phyloP scores from a whole-genome alignment of 2,113 vertebrate genomes.

The Fulica atra region DNA sequence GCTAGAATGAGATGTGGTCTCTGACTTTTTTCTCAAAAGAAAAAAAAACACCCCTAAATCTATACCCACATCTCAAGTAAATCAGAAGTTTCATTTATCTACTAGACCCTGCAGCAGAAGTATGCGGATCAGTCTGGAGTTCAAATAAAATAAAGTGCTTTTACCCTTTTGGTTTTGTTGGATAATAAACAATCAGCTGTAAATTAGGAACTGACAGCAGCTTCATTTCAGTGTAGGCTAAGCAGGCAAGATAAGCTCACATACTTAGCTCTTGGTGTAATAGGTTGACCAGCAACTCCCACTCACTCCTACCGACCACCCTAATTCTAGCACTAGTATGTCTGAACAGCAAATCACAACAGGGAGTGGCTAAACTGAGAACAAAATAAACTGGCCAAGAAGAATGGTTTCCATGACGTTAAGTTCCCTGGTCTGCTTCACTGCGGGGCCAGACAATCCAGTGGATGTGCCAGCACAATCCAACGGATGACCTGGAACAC shows the following conservation, averaged over 20 bases:
- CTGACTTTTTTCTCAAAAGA: neutral
- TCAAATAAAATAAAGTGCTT: neutral
- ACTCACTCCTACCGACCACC: neutral
- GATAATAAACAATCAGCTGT: neutral
- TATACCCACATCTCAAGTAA: neutral
- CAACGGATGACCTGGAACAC: neutral
- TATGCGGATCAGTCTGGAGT: neutral
- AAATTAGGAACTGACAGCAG: neutral
- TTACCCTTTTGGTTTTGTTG: neutral
- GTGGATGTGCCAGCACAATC: neutral
- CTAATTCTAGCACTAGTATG: neutral
- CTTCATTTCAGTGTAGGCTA: neutral
- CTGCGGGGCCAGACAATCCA: neutral
- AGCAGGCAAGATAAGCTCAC: neutral
- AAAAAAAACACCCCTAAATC: neutral
- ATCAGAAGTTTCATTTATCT: neutral
- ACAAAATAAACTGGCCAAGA: neutral
- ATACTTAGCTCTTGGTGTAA: neutral
- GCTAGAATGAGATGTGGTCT: neutral
- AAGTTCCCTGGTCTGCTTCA: neutral
- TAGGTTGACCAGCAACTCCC: neutral
- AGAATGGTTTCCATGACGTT: neutral
- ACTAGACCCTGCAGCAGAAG: neutral
- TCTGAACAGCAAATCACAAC: neutral
- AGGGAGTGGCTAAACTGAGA: neutral